A percentile compares a stretch with the other conserved stretches of the same genome.
Evolutionary conservation across 2,888 invertebrate genomes (phyloP).

Genomic region (Drosophila kanekoi): DNA sequence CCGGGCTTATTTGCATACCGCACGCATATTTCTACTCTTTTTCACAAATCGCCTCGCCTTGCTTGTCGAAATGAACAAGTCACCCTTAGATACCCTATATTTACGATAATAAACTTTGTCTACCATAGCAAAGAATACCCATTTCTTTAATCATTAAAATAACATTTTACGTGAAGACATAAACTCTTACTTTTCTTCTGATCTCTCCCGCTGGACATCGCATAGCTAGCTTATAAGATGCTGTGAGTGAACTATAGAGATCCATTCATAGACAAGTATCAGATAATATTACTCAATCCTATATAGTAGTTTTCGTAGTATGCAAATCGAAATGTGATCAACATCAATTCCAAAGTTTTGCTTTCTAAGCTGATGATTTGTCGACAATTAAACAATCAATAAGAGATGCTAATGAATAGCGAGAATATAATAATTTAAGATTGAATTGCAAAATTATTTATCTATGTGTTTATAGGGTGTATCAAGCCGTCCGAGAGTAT

Average conservation of each 20-base stretch:
- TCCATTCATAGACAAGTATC: conserved; percentile 17
- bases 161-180: too few species aligned
- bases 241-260: conserved; percentile 1
- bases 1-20: not conserved
- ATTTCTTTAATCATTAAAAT: too few species aligned
- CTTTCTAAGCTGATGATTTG: not conserved
- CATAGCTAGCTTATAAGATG: conserved; percentile 4
- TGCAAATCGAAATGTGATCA: conserved; percentile 6
- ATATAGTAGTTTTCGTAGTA: conserved; percentile 17
- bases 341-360: not conserved
- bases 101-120: too few species aligned
- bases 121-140: too few species aligned
- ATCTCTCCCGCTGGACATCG: not conserved
- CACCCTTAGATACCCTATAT: too few species aligned
- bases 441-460: not conserved
- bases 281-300: not conserved
- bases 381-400: not conserved
- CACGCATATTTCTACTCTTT: not conserved
- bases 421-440: not conserved
- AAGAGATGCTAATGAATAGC: conserved; percentile 13
- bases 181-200: not conserved
- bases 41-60: not conserved
- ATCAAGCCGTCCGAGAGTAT: not conserved
- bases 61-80: too few species aligned
- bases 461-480: not conserved